Base-by-base conservation (phyloP, 2,888 invertebrate species). In the Piscicola geometra region DNA sequence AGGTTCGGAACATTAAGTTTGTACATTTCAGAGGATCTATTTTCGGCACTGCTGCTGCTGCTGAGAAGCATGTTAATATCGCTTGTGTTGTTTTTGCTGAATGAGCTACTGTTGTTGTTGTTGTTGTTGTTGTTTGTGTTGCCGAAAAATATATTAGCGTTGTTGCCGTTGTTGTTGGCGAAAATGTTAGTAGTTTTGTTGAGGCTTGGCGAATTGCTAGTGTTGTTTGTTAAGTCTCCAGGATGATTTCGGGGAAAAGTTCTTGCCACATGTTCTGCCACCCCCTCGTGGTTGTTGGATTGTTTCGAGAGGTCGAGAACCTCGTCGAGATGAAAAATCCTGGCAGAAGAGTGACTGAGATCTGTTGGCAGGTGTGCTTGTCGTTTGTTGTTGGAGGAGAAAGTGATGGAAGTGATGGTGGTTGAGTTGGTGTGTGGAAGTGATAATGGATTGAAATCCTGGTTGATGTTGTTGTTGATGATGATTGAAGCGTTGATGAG, bases 301-400 rank as follows among this genome's bases (percentile, higher is more conserved):
- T 56, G 60, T n/a, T 56, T 56, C 3, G 60, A 56, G n/a, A 56
- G 60, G 60, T 56, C 60, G 9, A 56, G n/a, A 25, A 56, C 60
- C 25, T 56, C 60, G 60, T 56, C 60, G 12, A 56, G 25, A 5
- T 56, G 60, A 5, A n/a, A 56, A 21, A 18, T 18, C 3, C n/a
- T 56, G 21, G 9, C 25, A 25, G 12, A 5, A 18, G n/a, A 5
- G 9, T 77, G 78, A 32, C 80, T 77, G 36, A 80, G 75, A 50
- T 77, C 77, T 12, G 69, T 67, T 50, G 78, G 77, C 35, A 75
- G 72, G 3, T 75, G 71, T 1, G 79, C 78, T 25, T 78, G 75
- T 30, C 66, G 72, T 21, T 75, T 67, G 1, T 78, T 77, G 30
- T 78, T 75, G 47, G 56, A 64, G 33, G 73, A 21, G 33, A 73